phyloP scores from a whole-genome alignment of 2,888 invertebrate genomes.

The Nephrocerus scutellatus region DNA sequence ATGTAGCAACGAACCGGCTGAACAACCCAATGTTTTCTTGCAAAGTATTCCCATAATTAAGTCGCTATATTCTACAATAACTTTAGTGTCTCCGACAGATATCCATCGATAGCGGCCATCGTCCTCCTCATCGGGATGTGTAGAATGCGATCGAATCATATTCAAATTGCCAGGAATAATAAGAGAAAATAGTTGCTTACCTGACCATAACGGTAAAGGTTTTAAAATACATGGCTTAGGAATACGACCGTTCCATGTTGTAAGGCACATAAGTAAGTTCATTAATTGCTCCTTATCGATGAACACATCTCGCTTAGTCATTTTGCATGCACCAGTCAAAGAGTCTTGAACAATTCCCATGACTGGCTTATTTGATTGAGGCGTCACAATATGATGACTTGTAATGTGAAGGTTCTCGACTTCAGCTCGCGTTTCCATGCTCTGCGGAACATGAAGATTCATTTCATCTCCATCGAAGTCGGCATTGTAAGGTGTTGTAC shows the following conservation, averaged over 20 bases:
- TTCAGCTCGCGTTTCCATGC: slow-evolving; percentile 59
- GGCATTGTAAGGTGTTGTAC: slow-evolving; percentile 63
- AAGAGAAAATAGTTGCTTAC: slow-evolving; percentile 89
- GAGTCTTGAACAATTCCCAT: slow-evolving; percentile 99
- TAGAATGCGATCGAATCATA: slow-evolving; percentile 90
- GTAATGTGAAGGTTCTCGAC: slow-evolving; percentile 54
- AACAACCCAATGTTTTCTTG: slow-evolving; percentile 90
- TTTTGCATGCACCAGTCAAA: slow-evolving; percentile 84
- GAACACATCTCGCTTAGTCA: slow-evolving; percentile 96
- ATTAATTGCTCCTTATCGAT: slow-evolving; percentile 93
- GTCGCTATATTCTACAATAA: slow-evolving; percentile 92
- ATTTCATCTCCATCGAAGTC: slow-evolving; percentile 68
- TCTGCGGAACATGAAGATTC: slow-evolving; percentile 60
- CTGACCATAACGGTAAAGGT: slow-evolving; percentile 90
- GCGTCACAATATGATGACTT: slow-evolving; percentile 59
- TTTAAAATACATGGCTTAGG: slow-evolving; percentile 75
- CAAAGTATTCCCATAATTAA: slow-evolving; percentile 93
- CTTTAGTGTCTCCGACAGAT: slow-evolving; percentile 89
- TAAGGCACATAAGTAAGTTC: slow-evolving; percentile 95
- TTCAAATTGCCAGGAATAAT: slow-evolving; percentile 91
- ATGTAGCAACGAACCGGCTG: slow-evolving; percentile 88
- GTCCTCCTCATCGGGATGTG: slow-evolving; percentile 97
- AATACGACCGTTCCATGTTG: slow-evolving; percentile 96
- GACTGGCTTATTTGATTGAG: slow-evolving; percentile 66
- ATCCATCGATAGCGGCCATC: slow-evolving; percentile 92